phyloP scores from a whole-genome alignment of 2,797 vertebrate species.

The Phataginus tetradactyla region DNA sequence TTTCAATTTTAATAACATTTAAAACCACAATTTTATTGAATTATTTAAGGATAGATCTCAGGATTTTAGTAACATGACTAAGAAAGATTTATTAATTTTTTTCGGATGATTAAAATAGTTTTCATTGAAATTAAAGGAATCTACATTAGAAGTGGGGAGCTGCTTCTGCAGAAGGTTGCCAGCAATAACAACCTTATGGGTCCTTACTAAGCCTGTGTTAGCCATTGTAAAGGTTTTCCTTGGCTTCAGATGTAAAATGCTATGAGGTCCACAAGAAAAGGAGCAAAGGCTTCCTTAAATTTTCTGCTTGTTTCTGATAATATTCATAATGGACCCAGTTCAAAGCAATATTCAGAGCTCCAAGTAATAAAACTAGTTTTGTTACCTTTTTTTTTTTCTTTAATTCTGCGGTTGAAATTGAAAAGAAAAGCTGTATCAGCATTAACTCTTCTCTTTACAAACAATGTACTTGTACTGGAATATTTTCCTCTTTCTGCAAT shows the following conservation, averaged over 20 bases:
- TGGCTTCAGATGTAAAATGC: conserved; percentile 66
- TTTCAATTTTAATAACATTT: conserved; percentile 44
- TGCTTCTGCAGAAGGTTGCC: conserved; percentile 18
- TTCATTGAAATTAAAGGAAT: conserved; percentile 65
- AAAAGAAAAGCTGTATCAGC: conserved; percentile 41
- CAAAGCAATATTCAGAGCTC: conserved; percentile 63
- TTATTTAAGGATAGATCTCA: conserved; percentile 57
- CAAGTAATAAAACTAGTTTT: conserved; percentile 63
- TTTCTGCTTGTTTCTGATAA: conserved; percentile 60
- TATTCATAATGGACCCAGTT: conserved; percentile 49
- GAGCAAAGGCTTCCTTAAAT: conserved; percentile 36
- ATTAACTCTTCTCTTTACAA: conserved; percentile 33
- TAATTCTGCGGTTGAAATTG: not conserved
- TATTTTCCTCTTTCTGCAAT: conserved; percentile 36
- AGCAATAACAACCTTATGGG: conserved; percentile 61
- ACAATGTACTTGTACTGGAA: conserved; percentile 26
- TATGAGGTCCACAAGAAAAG: conserved; percentile 64
- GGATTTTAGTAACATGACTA: conserved; percentile 34
- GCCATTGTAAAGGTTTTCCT: conserved; percentile 68
- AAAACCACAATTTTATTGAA: conserved; percentile 37
- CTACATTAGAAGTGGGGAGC: conserved; percentile 54
- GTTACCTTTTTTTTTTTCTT: not conserved
- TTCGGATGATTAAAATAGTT: conserved; percentile 57
- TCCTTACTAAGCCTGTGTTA: conserved; percentile 66
- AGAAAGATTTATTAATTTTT: conserved; percentile 62